Evolutionary conservation across 2,888 invertebrate genomes (phyloP).

Genomic region (Pilophorus perplexus): DNA sequence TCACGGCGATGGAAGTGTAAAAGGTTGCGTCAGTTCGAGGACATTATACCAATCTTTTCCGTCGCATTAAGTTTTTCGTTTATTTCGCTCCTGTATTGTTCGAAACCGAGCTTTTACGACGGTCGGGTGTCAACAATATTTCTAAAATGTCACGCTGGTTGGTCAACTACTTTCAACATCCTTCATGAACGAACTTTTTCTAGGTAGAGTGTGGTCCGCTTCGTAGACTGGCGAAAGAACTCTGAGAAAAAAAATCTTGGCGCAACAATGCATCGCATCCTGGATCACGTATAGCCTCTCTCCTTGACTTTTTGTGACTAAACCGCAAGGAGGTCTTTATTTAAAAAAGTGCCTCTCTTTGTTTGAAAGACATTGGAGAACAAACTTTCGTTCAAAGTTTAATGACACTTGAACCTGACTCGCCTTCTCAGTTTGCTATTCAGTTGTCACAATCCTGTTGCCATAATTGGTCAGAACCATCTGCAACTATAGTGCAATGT

Average conservation of each 20-base stretch:
- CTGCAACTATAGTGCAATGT: too few relatives aligned
- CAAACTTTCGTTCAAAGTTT: too few relatives aligned
- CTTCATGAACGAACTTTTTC: background rate
- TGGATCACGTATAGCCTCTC: conserved; percentile 14
- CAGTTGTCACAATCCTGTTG: too few relatives aligned
- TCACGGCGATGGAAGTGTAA: conserved; percentile 7
- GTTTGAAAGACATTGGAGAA: too few relatives aligned
- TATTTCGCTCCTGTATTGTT: conserved; percentile 10
- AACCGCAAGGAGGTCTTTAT: conserved; percentile 16
- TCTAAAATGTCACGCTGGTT: conserved; percentile 13
- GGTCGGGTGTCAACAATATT: background rate
- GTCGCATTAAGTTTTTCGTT: conserved; percentile 4
- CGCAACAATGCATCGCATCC: conserved; percentile 11
- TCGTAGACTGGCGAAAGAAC: conserved; percentile 19
- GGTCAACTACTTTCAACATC: conserved; percentile 19
- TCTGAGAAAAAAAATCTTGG: conserved; percentile 7
- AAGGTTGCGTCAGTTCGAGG: conserved; percentile 12
- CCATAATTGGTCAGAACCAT: background rate
- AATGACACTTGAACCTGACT: too few relatives aligned
- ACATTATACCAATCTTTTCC: conserved; percentile 4
- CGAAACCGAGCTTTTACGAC: background rate
- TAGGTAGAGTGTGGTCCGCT: background rate
- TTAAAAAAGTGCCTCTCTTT: too few relatives aligned
- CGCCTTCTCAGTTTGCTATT: too few relatives aligned
- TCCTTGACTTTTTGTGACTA: conserved; percentile 8